Conservation (phyloP, 2,888 invertebrate species). For the Sicus ferrugineus region DNA sequence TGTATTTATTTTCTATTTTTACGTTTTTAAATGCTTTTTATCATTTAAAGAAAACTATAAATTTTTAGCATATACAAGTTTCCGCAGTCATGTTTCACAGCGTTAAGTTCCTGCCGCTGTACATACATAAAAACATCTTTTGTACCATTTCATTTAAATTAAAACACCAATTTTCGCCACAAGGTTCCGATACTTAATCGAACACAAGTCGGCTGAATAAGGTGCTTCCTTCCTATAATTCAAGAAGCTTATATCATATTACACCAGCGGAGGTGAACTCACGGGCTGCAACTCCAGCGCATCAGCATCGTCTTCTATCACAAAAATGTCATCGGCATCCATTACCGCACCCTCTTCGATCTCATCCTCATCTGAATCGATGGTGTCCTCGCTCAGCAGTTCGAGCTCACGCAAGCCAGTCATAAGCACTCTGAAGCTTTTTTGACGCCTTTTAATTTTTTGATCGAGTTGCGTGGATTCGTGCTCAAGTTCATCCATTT, state of each 20-base stretch:
- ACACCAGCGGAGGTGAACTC: slow-evolving; percentile 38
- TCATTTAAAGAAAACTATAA: too few species aligned
- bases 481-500: slow-evolving; percentile 74
- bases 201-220: too few species aligned
- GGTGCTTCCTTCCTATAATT: too few species aligned
- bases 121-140: too few species aligned
- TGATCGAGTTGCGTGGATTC: slow-evolving; percentile 77
- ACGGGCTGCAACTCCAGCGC: slow-evolving; percentile 43
- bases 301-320: slow-evolving; percentile 38
- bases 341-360: slow-evolving; percentile 10
- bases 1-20: too few species aligned
- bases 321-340: slow-evolving; percentile 32
- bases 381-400: slow-evolving; percentile 74
- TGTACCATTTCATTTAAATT: too few species aligned
- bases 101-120: too few species aligned
- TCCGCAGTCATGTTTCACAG: too few species aligned
- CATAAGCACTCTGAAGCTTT: slow-evolving; percentile 88
- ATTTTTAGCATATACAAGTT: too few species aligned
- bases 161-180: too few species aligned
- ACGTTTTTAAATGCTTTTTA: too few species aligned
- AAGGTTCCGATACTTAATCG: too few species aligned
- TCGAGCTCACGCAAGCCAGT: slow-evolving; percentile 87
- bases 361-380: slow-evolving; percentile 50
- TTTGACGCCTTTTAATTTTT: slow-evolving; percentile 80
- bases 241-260: neutral